Evolutionary conservation across 2,797 vertebrate genomes (phyloP), one percentile per base, ranked within the genome.

Genomic region (Molossus molossus): DNA sequence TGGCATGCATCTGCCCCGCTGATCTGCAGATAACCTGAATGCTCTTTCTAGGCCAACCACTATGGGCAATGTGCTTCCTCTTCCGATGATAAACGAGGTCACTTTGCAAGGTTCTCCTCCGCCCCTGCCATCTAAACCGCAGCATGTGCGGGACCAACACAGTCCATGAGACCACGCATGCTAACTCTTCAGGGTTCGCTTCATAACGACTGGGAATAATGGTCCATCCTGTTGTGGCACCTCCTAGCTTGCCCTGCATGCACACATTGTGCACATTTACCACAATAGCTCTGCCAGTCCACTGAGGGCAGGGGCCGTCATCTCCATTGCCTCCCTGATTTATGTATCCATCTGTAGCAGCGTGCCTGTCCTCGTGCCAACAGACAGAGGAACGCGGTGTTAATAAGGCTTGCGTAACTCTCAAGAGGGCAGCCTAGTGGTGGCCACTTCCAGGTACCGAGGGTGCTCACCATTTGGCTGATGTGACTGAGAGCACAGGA

Each of bases 161-260:
- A 76, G 55, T 8, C 23, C 14, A 5, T 3, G 3, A 5, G 45
- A 77, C 45, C n/a, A 40, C 11, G 18, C 13, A 3, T 0, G 0
- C 72, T 23, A 37, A 29, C 4, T 55, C 40, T 84, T 85, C 10
- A 58, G 9, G 48, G 9, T 58, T 18, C 1, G 2, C 33, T 60
- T 62, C 21, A 40, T 76, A 65, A 37, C 29, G 29, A 40, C 3
- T 21, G 21, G 48, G 23, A 58, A 57, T 45, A 62, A 40, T 45
- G 70, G 29, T 69, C 29, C n/a, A 1, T 37, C 53, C n/a, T 53
- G 33, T 3, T 23, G 40, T 50, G 20, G 27, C 67, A 40, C 15
- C 20, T 87, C 53, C 53, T 82, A 23, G 48, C 33, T 67, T 55
- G 25, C 17, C 23, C 20, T 57, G 33, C 27, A 65, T 6, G 76